These are phyloP conservation scores for Chaenogobius annularis DNA, from an alignment of 2,113 vertebrate genomes.

Conservation along the genomic window DNA sequence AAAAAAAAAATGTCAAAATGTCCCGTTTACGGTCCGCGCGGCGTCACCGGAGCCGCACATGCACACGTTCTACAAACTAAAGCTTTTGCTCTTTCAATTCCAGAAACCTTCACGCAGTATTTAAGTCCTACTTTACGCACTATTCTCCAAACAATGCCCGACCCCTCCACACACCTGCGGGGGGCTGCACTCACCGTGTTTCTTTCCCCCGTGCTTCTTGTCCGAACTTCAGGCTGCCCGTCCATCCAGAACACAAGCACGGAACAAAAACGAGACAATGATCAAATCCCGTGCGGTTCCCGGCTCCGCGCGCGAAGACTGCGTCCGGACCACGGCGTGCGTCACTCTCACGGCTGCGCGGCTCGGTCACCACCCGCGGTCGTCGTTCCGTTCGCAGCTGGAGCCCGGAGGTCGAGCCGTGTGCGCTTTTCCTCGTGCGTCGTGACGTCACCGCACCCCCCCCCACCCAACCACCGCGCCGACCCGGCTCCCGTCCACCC, in stretches of 20 bases:
- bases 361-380: conserved; percentile 7
- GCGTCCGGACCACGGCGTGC: background rate
- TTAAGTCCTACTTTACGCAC: background rate
- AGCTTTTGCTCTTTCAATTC: background rate
- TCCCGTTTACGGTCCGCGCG: no score
- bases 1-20: no score
- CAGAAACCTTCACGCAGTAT: background rate
- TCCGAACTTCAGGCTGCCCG: background rate
- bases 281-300: background rate
- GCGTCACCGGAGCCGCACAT: no score
- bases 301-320: background rate
- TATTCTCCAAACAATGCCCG: background rate
- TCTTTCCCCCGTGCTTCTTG: conserved; percentile 35
- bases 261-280: background rate
- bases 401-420: conserved; percentile 27
- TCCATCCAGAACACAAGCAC: conserved; percentile 19
- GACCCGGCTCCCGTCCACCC: background rate
- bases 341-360: background rate
- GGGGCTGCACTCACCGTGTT: conserved; percentile 66
- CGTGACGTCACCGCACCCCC: conserved; percentile 78
- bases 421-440: conserved; percentile 73
- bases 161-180: no score
- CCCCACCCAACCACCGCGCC: background rate
- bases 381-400: conserved; percentile 29
- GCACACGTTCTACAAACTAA: no score